A percentile compares a stretch with the other conserved stretches of the same genome.
phyloP scores from a whole-genome alignment of 2,888 invertebrate species.

The Odontocerum albicorne region DNA sequence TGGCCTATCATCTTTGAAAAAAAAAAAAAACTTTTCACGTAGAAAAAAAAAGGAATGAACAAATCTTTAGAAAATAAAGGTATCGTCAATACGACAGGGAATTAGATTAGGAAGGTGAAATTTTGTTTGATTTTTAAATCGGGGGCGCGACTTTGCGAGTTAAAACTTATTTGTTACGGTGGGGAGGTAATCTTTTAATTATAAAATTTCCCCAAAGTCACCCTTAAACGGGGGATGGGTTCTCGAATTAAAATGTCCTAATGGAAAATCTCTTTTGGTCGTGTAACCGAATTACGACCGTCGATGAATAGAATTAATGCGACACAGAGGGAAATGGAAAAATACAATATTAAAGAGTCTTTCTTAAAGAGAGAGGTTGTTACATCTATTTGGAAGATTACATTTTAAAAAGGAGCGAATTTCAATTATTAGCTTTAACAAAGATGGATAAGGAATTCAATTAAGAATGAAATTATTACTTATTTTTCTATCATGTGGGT shows the following conservation, averaged over 20 bases:
- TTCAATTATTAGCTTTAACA: conserved; percentile 5
- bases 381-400: conserved; percentile 1
- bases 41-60: too few species aligned
- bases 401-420: conserved; percentile 1
- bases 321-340: conserved; percentile 24
- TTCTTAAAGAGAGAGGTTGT: conserved; percentile 5
- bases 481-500: too few species aligned
- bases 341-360: conserved; percentile 15
- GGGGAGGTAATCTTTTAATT: conserved; percentile 10
- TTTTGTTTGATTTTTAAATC: too few species aligned
- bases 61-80: too few species aligned
- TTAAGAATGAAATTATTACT: conserved; percentile 8
- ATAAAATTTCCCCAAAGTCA: not conserved
- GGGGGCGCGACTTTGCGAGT: too few species aligned
- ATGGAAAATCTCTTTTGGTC: conserved; percentile 25
- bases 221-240: not conserved
- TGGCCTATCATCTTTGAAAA: too few species aligned
- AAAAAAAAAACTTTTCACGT: too few species aligned
- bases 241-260: conserved; percentile 17
- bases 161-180: too few species aligned
- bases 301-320: conserved; percentile 25
- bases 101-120: too few species aligned
- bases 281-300: conserved; percentile 25
- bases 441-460: conserved; percentile 16
- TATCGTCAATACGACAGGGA: too few species aligned